Evolutionary conservation across 2,797 vertebrate genomes (phyloP).

Genomic region (Pseudocheirus occidentalis): DNA sequence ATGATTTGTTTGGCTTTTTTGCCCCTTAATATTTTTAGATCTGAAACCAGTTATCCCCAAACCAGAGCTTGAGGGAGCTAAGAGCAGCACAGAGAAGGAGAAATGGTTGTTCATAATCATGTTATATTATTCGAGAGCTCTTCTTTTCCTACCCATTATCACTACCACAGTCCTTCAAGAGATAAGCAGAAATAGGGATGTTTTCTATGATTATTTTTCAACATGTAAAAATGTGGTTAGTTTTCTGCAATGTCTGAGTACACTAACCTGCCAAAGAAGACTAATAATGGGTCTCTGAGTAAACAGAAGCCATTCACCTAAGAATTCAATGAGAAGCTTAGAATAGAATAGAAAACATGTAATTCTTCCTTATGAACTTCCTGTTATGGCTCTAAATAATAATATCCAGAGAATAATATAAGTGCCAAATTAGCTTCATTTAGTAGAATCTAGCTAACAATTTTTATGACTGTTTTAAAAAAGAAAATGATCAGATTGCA

Average conservation of each 20-base stretch:
- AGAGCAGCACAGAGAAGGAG: background rate
- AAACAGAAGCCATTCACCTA: conserved; percentile 29
- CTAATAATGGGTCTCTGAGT: conserved; percentile 38
- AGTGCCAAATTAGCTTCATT: too few species aligned
- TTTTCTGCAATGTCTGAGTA: conserved; percentile 54
- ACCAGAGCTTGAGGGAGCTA: conserved; percentile 36
- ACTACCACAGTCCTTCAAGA: background rate
- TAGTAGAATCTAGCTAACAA: too few species aligned
- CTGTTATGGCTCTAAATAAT: too few species aligned
- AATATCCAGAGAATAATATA: too few species aligned
- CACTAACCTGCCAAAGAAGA: conserved; percentile 15
- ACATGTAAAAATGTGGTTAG: conserved; percentile 3
- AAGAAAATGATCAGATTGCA: too few species aligned
- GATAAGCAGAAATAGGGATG: conserved; percentile 28
- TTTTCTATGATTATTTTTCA: conserved; percentile 58
- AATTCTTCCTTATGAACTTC: background rate
- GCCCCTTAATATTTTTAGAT: conserved; percentile 29
- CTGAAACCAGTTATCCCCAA: conserved; percentile 34
- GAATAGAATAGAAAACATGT: background rate
- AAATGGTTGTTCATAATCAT: background rate
- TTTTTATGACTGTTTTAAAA: too few species aligned
- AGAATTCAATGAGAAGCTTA: conserved; percentile 46
- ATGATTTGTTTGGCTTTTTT: background rate
- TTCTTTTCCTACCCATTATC: conserved; percentile 35
- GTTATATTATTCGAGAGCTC: background rate